These are phyloP conservation scores for Cryptocephalus primarius DNA, from an alignment of 2,888 invertebrate genomes.

Conservation along the genomic window DNA sequence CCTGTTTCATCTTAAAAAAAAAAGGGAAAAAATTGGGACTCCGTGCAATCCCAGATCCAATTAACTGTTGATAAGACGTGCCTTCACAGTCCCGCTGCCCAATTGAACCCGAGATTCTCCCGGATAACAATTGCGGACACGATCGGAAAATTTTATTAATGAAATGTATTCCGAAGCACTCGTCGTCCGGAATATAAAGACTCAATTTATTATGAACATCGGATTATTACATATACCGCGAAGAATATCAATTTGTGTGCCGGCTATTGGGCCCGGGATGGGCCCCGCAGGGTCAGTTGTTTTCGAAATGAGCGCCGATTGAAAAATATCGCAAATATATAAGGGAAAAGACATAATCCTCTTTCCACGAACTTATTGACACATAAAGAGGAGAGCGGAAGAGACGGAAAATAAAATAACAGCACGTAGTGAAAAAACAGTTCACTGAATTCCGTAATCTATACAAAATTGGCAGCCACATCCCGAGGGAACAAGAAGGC, in stretches of 20 bases:
- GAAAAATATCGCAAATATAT: no score
- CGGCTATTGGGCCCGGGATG: background rate
- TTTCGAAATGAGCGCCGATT: no score
- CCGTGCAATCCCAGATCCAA: constrained; percentile 23
- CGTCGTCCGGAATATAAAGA: constrained; percentile 26
- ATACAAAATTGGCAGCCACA: no score
- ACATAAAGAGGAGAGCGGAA: no score
- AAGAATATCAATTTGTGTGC: constrained; percentile 14
- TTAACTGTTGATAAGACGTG: constrained; percentile 23
- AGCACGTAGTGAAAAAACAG: no score
- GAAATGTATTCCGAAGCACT: constrained; percentile 25
- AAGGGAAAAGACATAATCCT: no score
- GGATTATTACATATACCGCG: constrained; percentile 16
- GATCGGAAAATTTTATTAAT: constrained; percentile 29
- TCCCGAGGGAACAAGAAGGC: no score
- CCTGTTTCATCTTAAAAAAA: no score
- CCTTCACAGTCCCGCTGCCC: constrained; percentile 19
- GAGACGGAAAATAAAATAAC: no score
- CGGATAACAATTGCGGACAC: constrained; percentile 25
- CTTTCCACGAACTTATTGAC: no score
- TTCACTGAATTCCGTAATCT: no score
- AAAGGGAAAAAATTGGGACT: constrained; percentile 2
- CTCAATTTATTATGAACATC: constrained; percentile 21
- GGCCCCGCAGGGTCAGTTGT: no score
- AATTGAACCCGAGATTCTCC: constrained; percentile 20